Evolutionary conservation across 2,797 vertebrate genomes (phyloP).

Genomic region (Acomys russatus): DNA sequence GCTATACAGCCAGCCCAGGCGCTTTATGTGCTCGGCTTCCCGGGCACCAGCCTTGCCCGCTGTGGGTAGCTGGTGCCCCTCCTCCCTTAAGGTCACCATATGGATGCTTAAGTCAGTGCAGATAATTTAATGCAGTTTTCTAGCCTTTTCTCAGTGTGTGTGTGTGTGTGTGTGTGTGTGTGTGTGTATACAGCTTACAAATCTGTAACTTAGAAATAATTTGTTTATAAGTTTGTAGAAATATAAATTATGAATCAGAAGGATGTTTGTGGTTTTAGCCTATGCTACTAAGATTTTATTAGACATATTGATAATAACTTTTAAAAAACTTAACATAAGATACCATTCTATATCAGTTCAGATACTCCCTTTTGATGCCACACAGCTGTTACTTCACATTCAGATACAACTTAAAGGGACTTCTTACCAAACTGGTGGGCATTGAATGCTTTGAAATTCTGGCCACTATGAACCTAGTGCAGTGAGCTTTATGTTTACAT

Average conservation of each 20-base stretch:
- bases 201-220: conserved; percentile 16
- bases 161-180: background rate
- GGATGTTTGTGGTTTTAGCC: background rate
- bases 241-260: background rate
- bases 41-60: background rate
- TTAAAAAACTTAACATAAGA: background rate
- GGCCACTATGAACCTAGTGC: background rate
- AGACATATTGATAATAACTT: background rate
- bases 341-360: background rate
- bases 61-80: background rate
- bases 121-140: background rate
- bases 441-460: background rate
- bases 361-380: background rate
- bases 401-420: background rate
- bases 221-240: conserved; percentile 2
- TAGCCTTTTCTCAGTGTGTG: background rate
- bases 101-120: background rate
- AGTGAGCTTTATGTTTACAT: background rate
- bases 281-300: background rate
- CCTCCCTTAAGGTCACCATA: too few species aligned
- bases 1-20: background rate
- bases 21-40: background rate
- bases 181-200: background rate
- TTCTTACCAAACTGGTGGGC: background rate
- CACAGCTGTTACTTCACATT: background rate